Conservation (phyloP, 2,797 vertebrate species). For the Prunella strophiata region DNA sequence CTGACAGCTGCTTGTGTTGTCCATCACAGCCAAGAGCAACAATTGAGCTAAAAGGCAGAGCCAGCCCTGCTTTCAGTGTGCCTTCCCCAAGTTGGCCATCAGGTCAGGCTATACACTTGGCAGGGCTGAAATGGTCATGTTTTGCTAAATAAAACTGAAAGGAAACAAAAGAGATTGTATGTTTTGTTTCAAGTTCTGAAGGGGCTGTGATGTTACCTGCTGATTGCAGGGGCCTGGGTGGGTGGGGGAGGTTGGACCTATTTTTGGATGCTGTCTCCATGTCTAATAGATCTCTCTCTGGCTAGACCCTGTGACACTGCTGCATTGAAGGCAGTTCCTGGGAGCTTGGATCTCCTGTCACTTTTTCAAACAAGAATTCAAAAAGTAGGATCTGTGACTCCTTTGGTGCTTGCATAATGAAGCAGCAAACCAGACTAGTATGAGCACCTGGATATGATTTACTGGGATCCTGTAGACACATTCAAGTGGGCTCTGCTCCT, state of each 20-base stretch:
- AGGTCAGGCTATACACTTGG: constrained; percentile 2
- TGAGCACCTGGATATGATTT: background rate
- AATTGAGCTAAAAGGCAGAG: constrained; percentile 43
- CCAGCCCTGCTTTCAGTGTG: constrained; percentile 38
- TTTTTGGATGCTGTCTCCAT: background rate
- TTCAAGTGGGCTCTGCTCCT: background rate
- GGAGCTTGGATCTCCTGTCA: background rate
- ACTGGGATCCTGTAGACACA: background rate
- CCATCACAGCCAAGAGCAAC: constrained; percentile 21
- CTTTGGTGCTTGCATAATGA: background rate
- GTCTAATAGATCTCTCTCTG: background rate
- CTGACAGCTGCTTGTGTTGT: constrained; percentile 26
- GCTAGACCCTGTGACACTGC: background rate
- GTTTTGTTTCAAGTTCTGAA: constrained; percentile 17
- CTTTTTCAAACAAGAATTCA: background rate
- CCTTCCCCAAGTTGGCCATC: background rate
- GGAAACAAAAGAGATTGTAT: background rate
- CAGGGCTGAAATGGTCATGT: background rate
- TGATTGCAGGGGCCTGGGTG: background rate
- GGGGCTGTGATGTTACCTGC: background rate
- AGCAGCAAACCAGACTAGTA: background rate
- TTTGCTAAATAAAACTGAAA: constrained; percentile 69
- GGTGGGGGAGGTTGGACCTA: background rate
- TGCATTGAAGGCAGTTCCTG: background rate
- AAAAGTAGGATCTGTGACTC: background rate